A percentile compares a stretch with the other conserved stretches of the same genome.
Conservation (phyloP, 2,113 vertebrate species). For the Crotalus viridis region DNA sequence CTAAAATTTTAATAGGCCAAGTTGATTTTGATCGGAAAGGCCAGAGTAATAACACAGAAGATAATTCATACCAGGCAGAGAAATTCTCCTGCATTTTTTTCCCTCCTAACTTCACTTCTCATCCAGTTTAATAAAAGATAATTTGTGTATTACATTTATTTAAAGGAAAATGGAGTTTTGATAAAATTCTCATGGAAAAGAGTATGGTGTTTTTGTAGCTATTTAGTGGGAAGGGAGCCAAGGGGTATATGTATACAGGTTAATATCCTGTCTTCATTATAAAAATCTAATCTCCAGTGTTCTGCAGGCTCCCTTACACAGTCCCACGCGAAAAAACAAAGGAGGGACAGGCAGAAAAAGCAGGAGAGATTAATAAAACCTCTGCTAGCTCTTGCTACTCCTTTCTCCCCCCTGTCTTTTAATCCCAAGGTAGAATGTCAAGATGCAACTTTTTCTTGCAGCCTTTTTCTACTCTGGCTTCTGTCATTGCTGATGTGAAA, state of each 20-base stretch:
- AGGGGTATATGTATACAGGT: background rate
- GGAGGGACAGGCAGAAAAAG: background rate
- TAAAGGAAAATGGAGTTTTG: background rate
- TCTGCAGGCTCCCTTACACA: background rate
- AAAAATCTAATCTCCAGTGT: background rate
- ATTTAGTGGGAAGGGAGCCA: background rate
- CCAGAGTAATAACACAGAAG: background rate
- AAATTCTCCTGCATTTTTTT: background rate
- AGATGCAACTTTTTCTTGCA: background rate
- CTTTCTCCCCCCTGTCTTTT: background rate
- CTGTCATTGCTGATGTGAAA: background rate
- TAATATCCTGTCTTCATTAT: background rate
- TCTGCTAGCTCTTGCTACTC: background rate
- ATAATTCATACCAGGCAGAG: background rate
- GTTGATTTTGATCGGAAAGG: background rate
- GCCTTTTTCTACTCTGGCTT: background rate
- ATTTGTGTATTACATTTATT: background rate
- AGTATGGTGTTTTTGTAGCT: background rate
- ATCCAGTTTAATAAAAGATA: background rate
- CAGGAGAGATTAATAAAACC: background rate
- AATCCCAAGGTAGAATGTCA: background rate
- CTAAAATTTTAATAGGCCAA: constrained; percentile 4
- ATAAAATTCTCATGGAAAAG: background rate
- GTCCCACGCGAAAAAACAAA: too few species aligned
- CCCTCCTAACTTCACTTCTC: background rate